A percentile compares a stretch with the other conserved stretches of the same genome.
Evolutionary conservation across 2,113 vertebrate genomes (phyloP).

Genomic region (Pitta sordida): DNA sequence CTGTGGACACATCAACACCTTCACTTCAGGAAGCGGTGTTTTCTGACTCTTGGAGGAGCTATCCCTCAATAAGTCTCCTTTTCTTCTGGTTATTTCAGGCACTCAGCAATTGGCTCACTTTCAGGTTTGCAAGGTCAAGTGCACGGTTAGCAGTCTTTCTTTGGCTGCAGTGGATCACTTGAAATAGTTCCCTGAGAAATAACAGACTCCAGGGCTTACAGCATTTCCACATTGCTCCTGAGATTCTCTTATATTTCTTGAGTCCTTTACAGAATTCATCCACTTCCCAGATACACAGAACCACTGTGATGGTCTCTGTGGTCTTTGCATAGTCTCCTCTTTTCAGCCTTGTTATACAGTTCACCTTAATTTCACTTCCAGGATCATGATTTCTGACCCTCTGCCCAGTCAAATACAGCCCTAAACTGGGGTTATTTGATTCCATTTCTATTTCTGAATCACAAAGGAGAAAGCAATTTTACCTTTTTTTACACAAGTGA

Average conservation of each 20-base stretch:
- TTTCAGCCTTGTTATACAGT: neutral
- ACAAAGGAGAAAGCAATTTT: neutral
- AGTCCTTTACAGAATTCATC: neutral
- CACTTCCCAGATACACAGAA: neutral
- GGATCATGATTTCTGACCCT: rapidly evolving
- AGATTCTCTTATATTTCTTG: neutral
- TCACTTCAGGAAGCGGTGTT: rapidly evolving
- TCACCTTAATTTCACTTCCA: neutral
- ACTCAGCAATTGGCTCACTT: neutral
- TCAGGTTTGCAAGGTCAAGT: neutral
- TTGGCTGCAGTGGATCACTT: neutral
- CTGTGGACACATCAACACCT: rapidly evolving
- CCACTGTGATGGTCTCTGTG: neutral
- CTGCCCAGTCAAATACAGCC: neutral
- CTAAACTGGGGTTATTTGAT: neutral
- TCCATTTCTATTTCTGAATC: neutral
- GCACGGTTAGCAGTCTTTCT: neutral
- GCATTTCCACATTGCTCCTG: neutral
- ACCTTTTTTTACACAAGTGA: neutral
- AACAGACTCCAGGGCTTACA: neutral
- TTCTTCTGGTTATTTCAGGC: neutral
- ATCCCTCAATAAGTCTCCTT: neutral
- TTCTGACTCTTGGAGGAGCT: neutral
- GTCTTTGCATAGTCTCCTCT: neutral
- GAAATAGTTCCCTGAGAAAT: neutral